These are phyloP conservation scores for Schizaphis graminum DNA, from an alignment of 2,888 invertebrate genomes.

Conservation along the genomic window DNA sequence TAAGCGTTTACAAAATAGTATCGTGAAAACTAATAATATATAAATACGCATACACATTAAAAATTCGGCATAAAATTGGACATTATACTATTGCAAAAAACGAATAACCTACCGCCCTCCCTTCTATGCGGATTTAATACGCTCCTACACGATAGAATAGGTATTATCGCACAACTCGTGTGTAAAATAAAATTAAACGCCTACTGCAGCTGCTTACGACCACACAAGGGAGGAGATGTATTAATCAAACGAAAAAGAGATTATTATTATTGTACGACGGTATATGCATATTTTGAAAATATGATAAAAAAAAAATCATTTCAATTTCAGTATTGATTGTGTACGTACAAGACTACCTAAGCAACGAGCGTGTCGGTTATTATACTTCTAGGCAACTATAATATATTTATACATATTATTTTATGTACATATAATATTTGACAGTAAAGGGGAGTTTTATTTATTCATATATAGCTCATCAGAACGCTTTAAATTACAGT, in stretches of 20 bases:
- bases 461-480: not conserved
- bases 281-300: not conserved
- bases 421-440: not conserved
- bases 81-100: too few species aligned
- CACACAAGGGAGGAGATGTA: not conserved
- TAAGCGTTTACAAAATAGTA: not conserved
- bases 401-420: not conserved
- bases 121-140: not conserved
- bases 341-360: not conserved
- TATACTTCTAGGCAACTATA: not conserved
- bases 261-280: not conserved
- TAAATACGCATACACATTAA: not conserved
- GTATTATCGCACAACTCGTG: not conserved
- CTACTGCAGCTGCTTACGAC: not conserved
- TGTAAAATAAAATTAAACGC: constrained; percentile 6
- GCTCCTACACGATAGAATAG: not conserved
- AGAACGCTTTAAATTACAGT: not conserved
- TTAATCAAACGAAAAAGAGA: not conserved
- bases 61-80: not conserved
- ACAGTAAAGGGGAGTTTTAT: constrained; percentile 25
- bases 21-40: not conserved
- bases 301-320: not conserved
- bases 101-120: not conserved
- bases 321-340: not conserved
- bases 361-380: not conserved